Base-by-base conservation (phyloP, 2,888 invertebrate species). In the Campopleginae sp. region DNA sequence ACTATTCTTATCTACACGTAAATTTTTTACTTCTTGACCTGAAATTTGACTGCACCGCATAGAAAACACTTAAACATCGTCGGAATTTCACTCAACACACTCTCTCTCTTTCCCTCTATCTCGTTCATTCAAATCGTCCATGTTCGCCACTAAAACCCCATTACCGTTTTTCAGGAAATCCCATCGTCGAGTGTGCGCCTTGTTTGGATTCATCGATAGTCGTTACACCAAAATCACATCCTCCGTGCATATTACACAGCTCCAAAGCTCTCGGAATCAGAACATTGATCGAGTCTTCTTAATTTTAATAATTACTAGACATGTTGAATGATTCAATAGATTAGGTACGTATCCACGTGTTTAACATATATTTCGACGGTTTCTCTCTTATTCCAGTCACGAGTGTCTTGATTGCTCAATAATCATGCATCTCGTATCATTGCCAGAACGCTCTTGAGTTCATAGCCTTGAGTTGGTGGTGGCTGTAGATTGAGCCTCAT, bases 341-440 rank as follows among this genome's bases (percentile, higher is more conserved):
- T 46, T 33, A 46, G 38, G 5, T 7, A 14, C 7, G 44, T 5
- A 46, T 48, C 23, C n/a, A n/a, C 33, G 12, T 63, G 42, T 48
- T 72, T 23, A 72, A 54, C 54, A 54, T 10, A 31, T 38, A 19
- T 54, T 38, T 7, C 10, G 8, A 71, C 33, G 5, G 23, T 79
- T 65, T 66, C 38, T 54, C 51, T 46, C 51, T 77, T 33, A 51
- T 51, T 65, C 68, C 46, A 46, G 33, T 68, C 72, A 72, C 14
- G 77, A 51, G 38, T 63, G 33, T 44, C 65, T 71, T 72, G 84
- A 80, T 71, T 76, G 76, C 66, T 58, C 42, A 61, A 80, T 84
- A 84, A 84, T 77, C 72, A 80, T 80, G 48, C 80, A 48, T 51
- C 77, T 66, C 76, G 76, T 72, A 33, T 61, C 65, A 46, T 79